These are phyloP conservation scores for Formicarius rufipectus DNA, from an alignment of 2,113 vertebrate genomes.

Conservation along the genomic window DNA sequence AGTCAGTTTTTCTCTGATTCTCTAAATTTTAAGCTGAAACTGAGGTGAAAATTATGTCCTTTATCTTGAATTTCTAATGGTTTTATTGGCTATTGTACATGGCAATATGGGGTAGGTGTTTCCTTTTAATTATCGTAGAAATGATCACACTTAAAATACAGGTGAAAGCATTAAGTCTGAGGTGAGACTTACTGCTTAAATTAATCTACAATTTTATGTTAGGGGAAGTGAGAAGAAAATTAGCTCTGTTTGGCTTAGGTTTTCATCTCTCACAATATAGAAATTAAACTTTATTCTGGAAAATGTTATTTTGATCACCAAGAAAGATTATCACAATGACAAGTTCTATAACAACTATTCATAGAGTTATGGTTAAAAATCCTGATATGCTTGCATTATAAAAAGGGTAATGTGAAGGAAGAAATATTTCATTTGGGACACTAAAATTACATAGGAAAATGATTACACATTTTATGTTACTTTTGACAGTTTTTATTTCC, in stretches of 20 bases:
- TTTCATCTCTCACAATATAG: neutral
- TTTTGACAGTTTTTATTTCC: neutral
- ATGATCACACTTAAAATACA: neutral
- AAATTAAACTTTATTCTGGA: neutral
- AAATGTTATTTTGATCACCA: neutral
- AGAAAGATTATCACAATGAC: neutral
- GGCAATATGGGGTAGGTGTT: neutral
- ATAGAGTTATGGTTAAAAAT: neutral
- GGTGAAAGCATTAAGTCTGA: neutral
- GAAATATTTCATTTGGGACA: neutral
- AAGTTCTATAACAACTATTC: neutral
- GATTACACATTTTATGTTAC: neutral
- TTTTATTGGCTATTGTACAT: neutral
- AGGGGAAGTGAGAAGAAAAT: neutral
- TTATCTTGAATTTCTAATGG: neutral
- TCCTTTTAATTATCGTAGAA: neutral
- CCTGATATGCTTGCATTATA: neutral
- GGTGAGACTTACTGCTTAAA: neutral
- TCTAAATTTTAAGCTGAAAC: neutral
- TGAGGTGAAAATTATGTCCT: accelerated
- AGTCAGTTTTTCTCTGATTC: neutral
- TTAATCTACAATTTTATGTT: neutral
- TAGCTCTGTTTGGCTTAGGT: neutral
- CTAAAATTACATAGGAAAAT: neutral
- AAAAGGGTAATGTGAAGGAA: neutral